Conservation (phyloP, 2,797 vertebrate species). For the Semotilus atromaculatus region DNA sequence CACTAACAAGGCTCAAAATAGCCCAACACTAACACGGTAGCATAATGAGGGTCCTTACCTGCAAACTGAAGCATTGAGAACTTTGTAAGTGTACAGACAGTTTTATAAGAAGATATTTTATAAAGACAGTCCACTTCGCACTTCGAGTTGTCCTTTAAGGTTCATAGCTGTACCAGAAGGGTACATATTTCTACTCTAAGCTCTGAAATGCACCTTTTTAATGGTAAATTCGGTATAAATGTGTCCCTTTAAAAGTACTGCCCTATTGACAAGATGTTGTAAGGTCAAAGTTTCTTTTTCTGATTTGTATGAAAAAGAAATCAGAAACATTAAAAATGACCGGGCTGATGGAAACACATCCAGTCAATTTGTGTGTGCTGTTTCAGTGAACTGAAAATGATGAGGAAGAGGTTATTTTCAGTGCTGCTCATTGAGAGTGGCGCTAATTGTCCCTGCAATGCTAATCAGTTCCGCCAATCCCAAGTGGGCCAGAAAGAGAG, state of each 20-base stretch:
- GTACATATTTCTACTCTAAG: not conserved
- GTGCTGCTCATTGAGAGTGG: constrained; percentile 52
- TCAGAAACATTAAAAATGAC: not conserved
- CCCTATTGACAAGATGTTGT: not conserved
- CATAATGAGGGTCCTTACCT: too few species aligned
- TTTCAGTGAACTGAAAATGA: constrained; percentile 52
- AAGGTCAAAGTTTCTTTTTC: too few species aligned
- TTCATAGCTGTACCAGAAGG: not conserved
- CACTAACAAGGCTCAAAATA: too few species aligned
- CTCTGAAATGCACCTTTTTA: not conserved
- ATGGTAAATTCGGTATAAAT: not conserved
- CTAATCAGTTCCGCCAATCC: constrained; percentile 65
- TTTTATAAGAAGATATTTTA: too few species aligned
- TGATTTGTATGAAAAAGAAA: too few species aligned
- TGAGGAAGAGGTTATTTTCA: constrained; percentile 54
- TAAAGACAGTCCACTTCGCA: too few species aligned
- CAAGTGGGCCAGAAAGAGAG: constrained; percentile 57
- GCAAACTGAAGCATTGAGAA: too few species aligned
- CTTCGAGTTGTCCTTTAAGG: too few species aligned
- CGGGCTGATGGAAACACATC: not conserved
- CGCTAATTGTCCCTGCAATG: constrained; percentile 64
- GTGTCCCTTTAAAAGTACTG: not conserved
- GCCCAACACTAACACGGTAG: too few species aligned
- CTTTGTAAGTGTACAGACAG: too few species aligned
- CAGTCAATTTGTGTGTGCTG: constrained; percentile 38